Percentiles rank a stretch among this genome's conserved stretches.
Conservation (phyloP, 2,797 vertebrate species). For the Mareca penelope region DNA sequence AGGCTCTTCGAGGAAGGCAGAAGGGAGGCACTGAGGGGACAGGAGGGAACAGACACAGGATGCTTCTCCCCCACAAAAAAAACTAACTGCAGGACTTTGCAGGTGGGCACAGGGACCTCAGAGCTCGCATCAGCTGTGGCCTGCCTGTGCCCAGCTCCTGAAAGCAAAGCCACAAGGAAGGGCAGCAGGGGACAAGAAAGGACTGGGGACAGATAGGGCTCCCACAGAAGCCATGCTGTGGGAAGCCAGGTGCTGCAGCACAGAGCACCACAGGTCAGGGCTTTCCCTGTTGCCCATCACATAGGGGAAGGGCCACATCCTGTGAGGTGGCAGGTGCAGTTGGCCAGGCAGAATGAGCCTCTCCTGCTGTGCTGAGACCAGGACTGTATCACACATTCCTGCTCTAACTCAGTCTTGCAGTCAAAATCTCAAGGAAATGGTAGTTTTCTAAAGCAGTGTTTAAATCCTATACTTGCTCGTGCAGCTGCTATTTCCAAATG, state of each 20-base stretch:
- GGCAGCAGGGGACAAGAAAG: not conserved
- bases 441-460: not conserved
- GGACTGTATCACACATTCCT: not conserved
- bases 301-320: not conserved
- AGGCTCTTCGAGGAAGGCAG: not conserved
- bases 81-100: not conserved
- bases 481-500: not conserved
- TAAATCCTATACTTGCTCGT: not conserved
- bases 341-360: not conserved
- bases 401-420: not conserved
- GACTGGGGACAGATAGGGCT: fast-evolving
- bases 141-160: not conserved
- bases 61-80: not conserved
- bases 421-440: not conserved
- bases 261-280: not conserved
- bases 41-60: not conserved
- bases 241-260: fast-evolving
- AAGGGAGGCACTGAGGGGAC: fast-evolving
- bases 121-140: not conserved
- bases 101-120: fast-evolving
- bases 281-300: not conserved
- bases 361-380: not conserved
- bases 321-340: not conserved
- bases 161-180: not conserved
- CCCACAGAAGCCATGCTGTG: not conserved